A percentile compares a stretch with the other conserved stretches of the same genome.
Evolutionary conservation across 1,140 invertebrate species (phyloP).

Genomic region (Brachionus sp.): DNA sequence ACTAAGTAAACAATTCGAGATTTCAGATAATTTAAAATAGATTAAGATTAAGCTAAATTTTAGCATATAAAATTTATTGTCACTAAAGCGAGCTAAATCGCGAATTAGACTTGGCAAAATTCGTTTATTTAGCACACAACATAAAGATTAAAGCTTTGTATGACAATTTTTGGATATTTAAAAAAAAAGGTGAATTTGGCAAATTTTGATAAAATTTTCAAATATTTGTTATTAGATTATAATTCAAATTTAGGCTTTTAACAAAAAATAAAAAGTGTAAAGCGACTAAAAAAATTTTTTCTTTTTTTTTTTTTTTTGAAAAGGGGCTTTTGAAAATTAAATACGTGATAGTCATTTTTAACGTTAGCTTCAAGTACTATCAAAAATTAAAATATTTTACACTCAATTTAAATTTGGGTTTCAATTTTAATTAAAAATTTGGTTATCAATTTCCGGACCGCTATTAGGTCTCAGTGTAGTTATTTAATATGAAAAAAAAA

Average conservation of each 20-base stretch:
- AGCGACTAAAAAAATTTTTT: neutral
- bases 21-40: constrained; percentile 1
- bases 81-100: neutral
- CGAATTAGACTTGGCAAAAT: neutral
- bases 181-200: neutral
- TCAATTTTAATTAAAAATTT: neutral
- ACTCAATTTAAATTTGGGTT: neutral
- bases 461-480: neutral
- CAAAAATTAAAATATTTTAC: neutral
- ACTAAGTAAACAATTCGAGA: neutral
- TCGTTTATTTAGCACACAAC: neutral
- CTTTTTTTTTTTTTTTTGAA: neutral
- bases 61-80: neutral
- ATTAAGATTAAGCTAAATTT: neutral
- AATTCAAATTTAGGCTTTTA: neutral
- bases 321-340: no score
- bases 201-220: neutral
- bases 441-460: constrained; percentile 11
- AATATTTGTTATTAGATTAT: neutral
- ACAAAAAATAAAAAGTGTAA: neutral
- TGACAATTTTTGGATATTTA: neutral
- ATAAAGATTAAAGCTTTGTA: neutral
- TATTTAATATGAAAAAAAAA: neutral
- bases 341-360: neutral
- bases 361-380: neutral